These are phyloP conservation scores for Rhinatrema bivittatum DNA, from an alignment of 2,797 vertebrate genomes.

Conservation along the genomic window DNA sequence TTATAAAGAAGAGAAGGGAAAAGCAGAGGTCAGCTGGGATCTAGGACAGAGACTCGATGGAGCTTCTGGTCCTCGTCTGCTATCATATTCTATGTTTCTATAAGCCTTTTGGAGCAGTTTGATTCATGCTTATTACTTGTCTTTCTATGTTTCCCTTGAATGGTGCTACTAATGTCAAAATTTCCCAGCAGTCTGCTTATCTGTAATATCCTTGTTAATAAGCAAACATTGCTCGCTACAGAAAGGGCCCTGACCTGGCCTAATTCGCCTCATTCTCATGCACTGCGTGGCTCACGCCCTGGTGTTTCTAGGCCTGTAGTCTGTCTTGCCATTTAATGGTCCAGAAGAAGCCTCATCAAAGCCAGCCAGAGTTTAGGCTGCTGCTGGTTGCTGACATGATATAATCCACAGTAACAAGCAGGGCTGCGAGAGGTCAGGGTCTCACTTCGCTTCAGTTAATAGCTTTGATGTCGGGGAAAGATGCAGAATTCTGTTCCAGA, in stretches of 20 bases:
- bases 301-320: slow-evolving; percentile 15
- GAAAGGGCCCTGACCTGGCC: not conserved
- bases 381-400: slow-evolving; percentile 47
- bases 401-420: slow-evolving; percentile 43
- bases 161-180: too few species aligned
- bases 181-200: too few species aligned
- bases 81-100: too few species aligned
- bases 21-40: too few species aligned
- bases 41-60: too few species aligned
- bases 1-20: too few species aligned
- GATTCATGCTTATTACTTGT: too few species aligned
- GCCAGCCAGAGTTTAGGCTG: slow-evolving; percentile 46
- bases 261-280: not conserved
- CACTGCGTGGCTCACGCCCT: not conserved
- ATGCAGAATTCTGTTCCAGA: slow-evolving; percentile 30
- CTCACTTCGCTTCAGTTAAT: slow-evolving; percentile 42
- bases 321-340: slow-evolving; percentile 36
- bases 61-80: too few species aligned
- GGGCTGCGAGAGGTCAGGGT: slow-evolving; percentile 48
- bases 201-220: too few species aligned
- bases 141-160: too few species aligned
- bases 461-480: slow-evolving; percentile 48
- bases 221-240: not conserved
- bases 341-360: slow-evolving; percentile 48
- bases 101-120: too few species aligned